These are phyloP conservation scores for Oreochromis spilurus DNA, from an alignment of 2,113 vertebrate genomes.

Conservation along the genomic window DNA sequence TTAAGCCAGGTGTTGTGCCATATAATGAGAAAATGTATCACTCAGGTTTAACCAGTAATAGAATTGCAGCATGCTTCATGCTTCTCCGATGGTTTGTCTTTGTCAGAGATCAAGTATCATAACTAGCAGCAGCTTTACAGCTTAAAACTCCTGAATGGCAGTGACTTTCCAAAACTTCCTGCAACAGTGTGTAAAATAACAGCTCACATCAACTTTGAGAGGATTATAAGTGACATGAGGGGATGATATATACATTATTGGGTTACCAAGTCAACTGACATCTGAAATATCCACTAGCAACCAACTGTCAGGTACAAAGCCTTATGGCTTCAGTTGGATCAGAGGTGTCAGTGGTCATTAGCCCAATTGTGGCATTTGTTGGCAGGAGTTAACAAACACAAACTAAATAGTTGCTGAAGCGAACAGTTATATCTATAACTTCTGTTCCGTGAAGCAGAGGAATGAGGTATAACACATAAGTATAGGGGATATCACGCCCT, in stretches of 20 bases:
- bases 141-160: background rate
- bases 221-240: too few relatives aligned
- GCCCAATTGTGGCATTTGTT: too few relatives aligned
- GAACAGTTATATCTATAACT: too few relatives aligned
- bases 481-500: too few relatives aligned
- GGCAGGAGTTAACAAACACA: too few relatives aligned
- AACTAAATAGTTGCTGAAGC: background rate
- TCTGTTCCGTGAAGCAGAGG: too few relatives aligned
- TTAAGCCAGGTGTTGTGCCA: fast-evolving
- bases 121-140: background rate
- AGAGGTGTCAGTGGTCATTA: too few relatives aligned
- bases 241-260: background rate
- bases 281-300: background rate
- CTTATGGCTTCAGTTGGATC: too few relatives aligned
- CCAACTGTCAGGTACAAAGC: background rate
- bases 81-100: background rate
- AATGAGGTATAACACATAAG: too few relatives aligned
- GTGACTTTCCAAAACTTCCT: background rate
- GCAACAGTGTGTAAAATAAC: background rate
- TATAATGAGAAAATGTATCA: background rate
- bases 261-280: background rate
- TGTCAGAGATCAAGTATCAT: background rate
- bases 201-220: background rate
- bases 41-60: background rate
- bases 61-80: background rate